Evolutionary conservation across 2,797 vertebrate genomes (phyloP).

Genomic region (Allobates femoralis): DNA sequence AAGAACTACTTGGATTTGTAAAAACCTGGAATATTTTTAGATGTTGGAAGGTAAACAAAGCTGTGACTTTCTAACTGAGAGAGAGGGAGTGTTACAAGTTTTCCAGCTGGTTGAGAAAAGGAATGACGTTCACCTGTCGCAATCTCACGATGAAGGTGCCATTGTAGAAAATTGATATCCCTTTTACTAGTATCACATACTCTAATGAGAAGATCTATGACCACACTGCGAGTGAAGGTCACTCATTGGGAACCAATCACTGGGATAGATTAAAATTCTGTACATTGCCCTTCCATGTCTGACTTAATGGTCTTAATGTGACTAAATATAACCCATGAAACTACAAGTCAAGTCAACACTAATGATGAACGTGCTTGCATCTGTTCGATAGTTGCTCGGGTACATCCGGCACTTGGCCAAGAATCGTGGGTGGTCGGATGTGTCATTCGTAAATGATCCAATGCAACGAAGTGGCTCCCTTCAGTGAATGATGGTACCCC

Average conservation of each 20-base stretch:
- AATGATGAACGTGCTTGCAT: too few relatives aligned
- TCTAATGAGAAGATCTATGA: not conserved
- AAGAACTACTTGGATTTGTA: conserved; percentile 70
- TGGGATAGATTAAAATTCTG: not conserved
- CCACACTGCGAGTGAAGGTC: not conserved
- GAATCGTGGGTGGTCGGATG: too few relatives aligned
- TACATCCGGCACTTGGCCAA: too few relatives aligned
- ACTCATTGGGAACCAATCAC: not conserved
- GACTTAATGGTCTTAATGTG: not conserved
- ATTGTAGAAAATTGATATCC: not conserved
- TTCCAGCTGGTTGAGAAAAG: conserved; percentile 51
- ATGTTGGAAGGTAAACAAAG: conserved; percentile 69
- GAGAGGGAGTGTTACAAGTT: conserved; percentile 68
- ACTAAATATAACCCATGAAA: not conserved
- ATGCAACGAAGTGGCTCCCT: too few relatives aligned
- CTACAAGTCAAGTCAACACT: not conserved
- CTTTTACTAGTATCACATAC: too few relatives aligned
- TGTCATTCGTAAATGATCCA: too few relatives aligned
- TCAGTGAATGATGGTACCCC: too few relatives aligned
- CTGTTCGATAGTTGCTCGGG: too few relatives aligned
- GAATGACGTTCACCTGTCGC: not conserved
- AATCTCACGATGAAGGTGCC: not conserved
- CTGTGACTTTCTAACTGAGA: conserved; percentile 79
- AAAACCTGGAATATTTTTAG: conserved; percentile 73
- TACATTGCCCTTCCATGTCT: not conserved